phyloP scores from a whole-genome alignment of 92 coral and sea anemone genomes.

The Umimayanthus kanabou region DNA sequence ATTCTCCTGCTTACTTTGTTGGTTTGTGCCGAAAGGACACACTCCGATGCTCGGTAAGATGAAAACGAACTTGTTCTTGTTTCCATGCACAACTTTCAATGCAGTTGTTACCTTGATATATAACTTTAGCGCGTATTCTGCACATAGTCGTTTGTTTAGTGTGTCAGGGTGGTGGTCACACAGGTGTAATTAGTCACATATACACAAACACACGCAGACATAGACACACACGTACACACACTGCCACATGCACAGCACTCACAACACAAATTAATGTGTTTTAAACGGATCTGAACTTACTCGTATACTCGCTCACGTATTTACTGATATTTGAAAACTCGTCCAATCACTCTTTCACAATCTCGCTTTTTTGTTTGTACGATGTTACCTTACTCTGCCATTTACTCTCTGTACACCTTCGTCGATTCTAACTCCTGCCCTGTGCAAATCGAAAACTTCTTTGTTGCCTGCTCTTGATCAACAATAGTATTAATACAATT shows the following conservation, averaged over 20 bases:
- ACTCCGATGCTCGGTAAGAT: constrained; percentile 12
- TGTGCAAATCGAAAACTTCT: too few relatives aligned
- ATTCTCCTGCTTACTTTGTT: neutral
- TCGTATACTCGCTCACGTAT: too few relatives aligned
- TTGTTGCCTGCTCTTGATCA: too few relatives aligned
- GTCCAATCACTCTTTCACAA: too few relatives aligned
- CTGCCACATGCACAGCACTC: neutral
- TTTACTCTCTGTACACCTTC: too few relatives aligned
- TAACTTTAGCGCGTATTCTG: neutral
- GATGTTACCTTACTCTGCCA: too few relatives aligned
- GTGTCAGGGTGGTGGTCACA: neutral
- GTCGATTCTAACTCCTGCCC: too few relatives aligned
- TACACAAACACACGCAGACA: neutral
- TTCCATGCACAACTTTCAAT: neutral
- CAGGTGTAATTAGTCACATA: neutral
- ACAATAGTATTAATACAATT: too few relatives aligned
- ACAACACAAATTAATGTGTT: too few relatives aligned
- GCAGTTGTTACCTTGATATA: neutral
- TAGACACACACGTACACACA: neutral
- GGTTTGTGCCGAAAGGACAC: neutral
- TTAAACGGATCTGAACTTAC: too few relatives aligned
- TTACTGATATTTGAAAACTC: too few relatives aligned
- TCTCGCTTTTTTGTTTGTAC: too few relatives aligned
- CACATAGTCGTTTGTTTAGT: neutral
- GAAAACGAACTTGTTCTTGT: neutral